phyloP scores from a whole-genome alignment of 2,888 invertebrate genomes.

The Lottia scabra region DNA sequence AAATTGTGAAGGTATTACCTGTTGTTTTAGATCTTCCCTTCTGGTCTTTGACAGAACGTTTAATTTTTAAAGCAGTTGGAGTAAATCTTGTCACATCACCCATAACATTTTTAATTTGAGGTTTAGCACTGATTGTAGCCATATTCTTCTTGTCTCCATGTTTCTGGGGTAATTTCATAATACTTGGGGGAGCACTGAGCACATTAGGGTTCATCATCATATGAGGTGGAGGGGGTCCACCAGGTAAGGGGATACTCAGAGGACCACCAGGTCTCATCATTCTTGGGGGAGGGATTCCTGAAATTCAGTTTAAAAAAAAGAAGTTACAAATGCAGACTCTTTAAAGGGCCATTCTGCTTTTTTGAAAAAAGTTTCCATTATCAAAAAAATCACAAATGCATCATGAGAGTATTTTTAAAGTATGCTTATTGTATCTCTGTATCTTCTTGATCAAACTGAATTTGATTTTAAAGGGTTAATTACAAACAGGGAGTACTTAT shows the following conservation, averaged over 20 bases:
- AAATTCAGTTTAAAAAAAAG: conserved; percentile 19
- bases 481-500: too few species aligned
- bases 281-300: conserved; percentile 60
- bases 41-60: conserved; percentile 77
- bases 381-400: too few species aligned
- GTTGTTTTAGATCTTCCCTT: conserved; percentile 54
- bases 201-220: conserved; percentile 75
- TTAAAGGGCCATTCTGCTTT: too few species aligned
- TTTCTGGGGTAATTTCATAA: conserved; percentile 76
- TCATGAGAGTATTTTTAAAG: too few species aligned
- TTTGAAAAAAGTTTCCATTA: background rate
- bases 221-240: conserved; percentile 49
- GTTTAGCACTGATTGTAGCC: conserved; percentile 94
- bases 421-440: too few species aligned
- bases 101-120: conserved; percentile 80
- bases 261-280: conserved; percentile 50
- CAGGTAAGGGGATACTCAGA: conserved; percentile 30
- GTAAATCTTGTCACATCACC: conserved; percentile 93
- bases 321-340: too few species aligned
- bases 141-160: conserved; percentile 58
- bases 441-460: too few species aligned
- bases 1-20: conserved; percentile 34
- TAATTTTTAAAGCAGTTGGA: conserved; percentile 91
- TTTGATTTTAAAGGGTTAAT: too few species aligned
- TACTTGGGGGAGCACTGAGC: conserved; percentile 84